Base-by-base conservation (phyloP, 2,797 vertebrate species). In the Gephyroberyx darwinii region DNA sequence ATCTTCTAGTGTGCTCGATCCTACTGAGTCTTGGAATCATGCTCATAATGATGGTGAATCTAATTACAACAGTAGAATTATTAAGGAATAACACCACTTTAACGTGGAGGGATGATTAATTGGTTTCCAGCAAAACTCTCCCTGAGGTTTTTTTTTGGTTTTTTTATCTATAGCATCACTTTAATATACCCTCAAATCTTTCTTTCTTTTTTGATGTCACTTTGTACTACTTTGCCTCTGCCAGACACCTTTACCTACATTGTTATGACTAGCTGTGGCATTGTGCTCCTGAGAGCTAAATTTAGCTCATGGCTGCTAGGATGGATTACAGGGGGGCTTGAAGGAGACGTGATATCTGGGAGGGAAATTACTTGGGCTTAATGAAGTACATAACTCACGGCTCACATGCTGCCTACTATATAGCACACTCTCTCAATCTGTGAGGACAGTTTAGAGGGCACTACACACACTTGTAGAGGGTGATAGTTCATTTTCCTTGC, bases 331-430 rank as follows among this genome's bases (percentile, higher is more conserved):
- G 60, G 75, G 78, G 60, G 74, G 75, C 82, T 79, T 65, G 80
- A 84, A 89, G 77, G 86, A 71, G 83, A 90, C 75, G 60, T 86
- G 82, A 90, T 90, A 91, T 90, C 85, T 86, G 65, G 69, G 78
- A 89, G 84, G 88, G 86, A 91, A 91, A 91, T 92, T 78, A 90
- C 89, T 87, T 80, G 65, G 84, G 86, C 90, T 87, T 91, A 92
- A 92, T 92, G 86, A 92, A 91, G 86, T 88, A 89, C 86, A 91
- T 93, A 91, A 92, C 85, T 91, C 90, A 92, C 68, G 81, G 88
- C 81, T 86, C 88, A 80, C 86, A 85, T 80, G 83, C 82, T 86
- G 77, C 85, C 71, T 68, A 83, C 75, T 84, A 63, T 79, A 76
- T 71, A 67, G 81, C 78, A 55, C 79, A 85, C 64, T 71, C 74